phyloP scores from a whole-genome alignment of 2,113 vertebrate genomes.

The western clawed frog (Xenopus tropicalis) region UCB_Xtro_10.0 CM004451.2:39823001-39823500 shows the following conservation, averaged over 20 bases:
- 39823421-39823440: neutral
- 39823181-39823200: constrained; percentile 49
- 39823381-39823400: neutral
- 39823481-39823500: too few relatives aligned
- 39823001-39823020: constrained; percentile 25
- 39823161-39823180: constrained; percentile 47
- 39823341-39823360: constrained; percentile 15
- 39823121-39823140: constrained; percentile 20
- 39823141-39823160: constrained; percentile 50
- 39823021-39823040: constrained; percentile 32
- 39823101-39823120: neutral
- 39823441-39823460: neutral
- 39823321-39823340: neutral
- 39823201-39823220: constrained; percentile 45
- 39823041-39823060: constrained; percentile 33
- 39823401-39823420: neutral
- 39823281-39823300: constrained; percentile 46
- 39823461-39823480: too few relatives aligned
- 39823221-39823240: constrained; percentile 46
- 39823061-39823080: constrained; percentile 45
- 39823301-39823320: constrained; percentile 11
- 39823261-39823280: constrained; percentile 38
- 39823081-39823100: constrained; percentile 25
- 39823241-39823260: constrained; percentile 46
- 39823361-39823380: constrained; percentile 12